These are phyloP conservation scores for Pristionchus exspectatus DNA, from an alignment of 2,888 invertebrate species.

Conservation along the genomic window DNA sequence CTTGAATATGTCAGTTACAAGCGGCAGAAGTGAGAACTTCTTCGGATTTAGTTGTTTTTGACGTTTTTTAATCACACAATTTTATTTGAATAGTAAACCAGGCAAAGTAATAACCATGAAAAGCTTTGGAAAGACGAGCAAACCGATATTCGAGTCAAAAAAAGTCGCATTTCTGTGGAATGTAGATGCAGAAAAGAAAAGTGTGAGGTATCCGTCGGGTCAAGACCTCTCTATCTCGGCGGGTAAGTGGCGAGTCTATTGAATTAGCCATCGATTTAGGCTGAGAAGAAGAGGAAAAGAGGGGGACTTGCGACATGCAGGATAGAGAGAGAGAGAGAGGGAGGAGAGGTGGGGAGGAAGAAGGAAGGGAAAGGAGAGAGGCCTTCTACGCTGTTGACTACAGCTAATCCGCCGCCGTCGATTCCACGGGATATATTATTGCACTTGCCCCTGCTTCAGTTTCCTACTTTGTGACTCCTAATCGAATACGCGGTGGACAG, in stretches of 20 bases:
- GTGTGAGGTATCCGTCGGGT: background rate
- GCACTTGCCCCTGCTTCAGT: no score
- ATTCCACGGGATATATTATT: background rate
- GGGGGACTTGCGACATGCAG: conserved; percentile 14
- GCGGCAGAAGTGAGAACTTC: background rate
- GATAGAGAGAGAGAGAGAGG: background rate
- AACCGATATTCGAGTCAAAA: no score
- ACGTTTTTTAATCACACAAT: no score
- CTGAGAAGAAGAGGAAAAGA: background rate
- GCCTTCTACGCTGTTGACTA: background rate
- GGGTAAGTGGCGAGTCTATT: conserved; percentile 10
- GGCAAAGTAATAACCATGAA: no score
- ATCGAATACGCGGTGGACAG: no score
- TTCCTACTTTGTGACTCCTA: no score
- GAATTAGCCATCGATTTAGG: conserved; percentile 51
- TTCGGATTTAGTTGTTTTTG: no score
- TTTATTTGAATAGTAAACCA: no score
- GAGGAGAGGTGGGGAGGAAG: conserved; percentile 7
- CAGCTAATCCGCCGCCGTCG: background rate
- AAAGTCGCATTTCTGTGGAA: no score
- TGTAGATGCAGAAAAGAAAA: background rate
- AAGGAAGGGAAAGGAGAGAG: background rate
- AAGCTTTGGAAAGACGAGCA: no score
- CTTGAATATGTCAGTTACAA: background rate
- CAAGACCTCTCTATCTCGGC: background rate